These are phyloP conservation scores for Otocyon megalotis DNA, from an alignment of 2,113 vertebrate genomes.

Conservation along the genomic window DNA sequence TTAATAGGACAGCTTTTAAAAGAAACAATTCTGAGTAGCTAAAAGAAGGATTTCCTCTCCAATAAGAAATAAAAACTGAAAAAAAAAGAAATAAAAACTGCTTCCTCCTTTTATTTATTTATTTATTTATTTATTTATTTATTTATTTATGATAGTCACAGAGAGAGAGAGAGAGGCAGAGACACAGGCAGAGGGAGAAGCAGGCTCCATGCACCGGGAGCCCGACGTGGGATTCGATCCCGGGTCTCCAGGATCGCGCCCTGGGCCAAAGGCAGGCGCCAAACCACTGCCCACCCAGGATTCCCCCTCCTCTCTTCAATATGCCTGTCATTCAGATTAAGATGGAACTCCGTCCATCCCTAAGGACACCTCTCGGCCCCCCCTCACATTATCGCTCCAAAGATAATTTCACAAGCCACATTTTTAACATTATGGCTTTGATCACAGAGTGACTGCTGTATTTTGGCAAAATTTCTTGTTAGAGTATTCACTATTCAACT, in stretches of 20 bases:
- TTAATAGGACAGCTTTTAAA: neutral
- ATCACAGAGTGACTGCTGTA: neutral
- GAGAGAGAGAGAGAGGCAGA: too few species aligned
- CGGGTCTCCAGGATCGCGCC: too few species aligned
- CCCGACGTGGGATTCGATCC: too few species aligned
- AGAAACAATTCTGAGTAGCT: neutral
- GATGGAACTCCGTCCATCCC: neutral
- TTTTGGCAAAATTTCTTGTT: constrained; percentile 56
- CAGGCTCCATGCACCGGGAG: too few species aligned
- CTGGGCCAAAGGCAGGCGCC: too few species aligned
- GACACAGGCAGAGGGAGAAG: too few species aligned
- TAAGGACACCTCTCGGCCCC: too few species aligned
- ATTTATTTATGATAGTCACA: too few species aligned
- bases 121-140: too few species aligned
- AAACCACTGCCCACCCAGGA: too few species aligned
- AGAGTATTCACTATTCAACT: neutral
- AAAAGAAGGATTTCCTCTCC: neutral
- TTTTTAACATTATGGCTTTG: neutral
- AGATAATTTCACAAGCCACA: neutral
- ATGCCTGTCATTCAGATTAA: accelerated
- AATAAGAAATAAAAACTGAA: neutral
- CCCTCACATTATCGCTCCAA: neutral
- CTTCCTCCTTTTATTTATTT: too few species aligned
- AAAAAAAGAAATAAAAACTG: too few species aligned
- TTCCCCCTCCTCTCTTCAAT: neutral